Base-by-base conservation (phyloP, 2,113 vertebrate species). In the Hassar affinis region DNA sequence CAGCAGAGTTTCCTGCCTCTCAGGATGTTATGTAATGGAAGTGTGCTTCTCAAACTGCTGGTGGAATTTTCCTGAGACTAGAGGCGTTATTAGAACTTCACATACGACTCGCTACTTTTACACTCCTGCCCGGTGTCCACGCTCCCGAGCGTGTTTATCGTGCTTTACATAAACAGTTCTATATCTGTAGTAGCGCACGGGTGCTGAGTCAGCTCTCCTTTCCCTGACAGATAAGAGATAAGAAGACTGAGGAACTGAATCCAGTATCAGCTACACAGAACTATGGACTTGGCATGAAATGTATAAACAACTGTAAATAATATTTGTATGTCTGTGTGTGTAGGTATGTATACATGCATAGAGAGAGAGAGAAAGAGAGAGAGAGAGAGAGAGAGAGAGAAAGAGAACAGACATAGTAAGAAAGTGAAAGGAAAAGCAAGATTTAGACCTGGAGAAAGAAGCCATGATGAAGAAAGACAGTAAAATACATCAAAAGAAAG, bases 171-270 rank as follows among this genome's bases (percentile, higher is more conserved):
- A n/a, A 47, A 68, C 51, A 38, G 61, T 71, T 42, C 9, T 35
- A 51, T 68, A 85, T 80, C 64, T 59, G 74, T 59, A 52, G 80
- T 61, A 52, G 72, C 5, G 47, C 68, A 59, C 42, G 11, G 72
- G 38, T 35, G n/a, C 17, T 27, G 62, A 81, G 80, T 85, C 75
- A 22, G 74, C 57, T 54, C 52, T 77, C n/a, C 51, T 78, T 78
- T 54, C 62, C 84, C 52, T 71, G 72, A 76, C 74, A 78, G 85
- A 85, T 85, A 82, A 85, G 54, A 82, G 76, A 82, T 64, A 79
- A 79, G 33, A 35, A 12, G 57, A 12, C 27, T 33, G 27, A 52
- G 71, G 71, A 15, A 30, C 15, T 17, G 71, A 74, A 30, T 30
- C 15, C n/a, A 20, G 4, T 20, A 52, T 52, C 74, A 54, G 27